A percentile compares a stretch with the other conserved stretches of the same genome.
Evolutionary conservation across 1,140 invertebrate genomes (phyloP).

Genomic region (Limonius californicus): DNA sequence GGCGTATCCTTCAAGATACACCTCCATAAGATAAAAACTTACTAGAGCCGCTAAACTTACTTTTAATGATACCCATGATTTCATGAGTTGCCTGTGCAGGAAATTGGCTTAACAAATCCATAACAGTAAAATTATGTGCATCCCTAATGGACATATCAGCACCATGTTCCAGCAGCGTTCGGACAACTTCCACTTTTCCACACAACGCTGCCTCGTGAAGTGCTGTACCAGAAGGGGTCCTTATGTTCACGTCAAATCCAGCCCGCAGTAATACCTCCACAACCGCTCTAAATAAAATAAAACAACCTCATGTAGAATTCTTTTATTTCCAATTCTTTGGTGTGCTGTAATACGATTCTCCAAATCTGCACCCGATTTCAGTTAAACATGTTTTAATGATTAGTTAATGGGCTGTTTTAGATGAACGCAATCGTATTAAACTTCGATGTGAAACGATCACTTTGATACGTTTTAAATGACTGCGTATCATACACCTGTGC

Average conservation of each 20-base stretch:
- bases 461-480: no score
- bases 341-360: no score
- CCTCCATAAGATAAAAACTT: neutral
- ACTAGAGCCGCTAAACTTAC: constrained; percentile 54
- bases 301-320: no score
- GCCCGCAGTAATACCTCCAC: constrained; percentile 78
- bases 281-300: constrained; percentile 62
- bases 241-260: constrained; percentile 85
- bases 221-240: constrained; percentile 84
- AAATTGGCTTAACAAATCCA: constrained; percentile 82
- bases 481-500: constrained; percentile 3
- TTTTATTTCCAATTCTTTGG: no score
- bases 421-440: no score
- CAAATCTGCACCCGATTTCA: no score
- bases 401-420: no score
- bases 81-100: constrained; percentile 83
- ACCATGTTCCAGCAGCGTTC: constrained; percentile 75
- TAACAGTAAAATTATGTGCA: constrained; percentile 75
- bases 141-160: constrained; percentile 79
- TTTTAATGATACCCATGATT: constrained; percentile 79
- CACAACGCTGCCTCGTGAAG: constrained; percentile 93
- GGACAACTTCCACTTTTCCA: constrained; percentile 88
- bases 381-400: no score
- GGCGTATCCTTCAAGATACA: neutral
- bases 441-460: no score